These are phyloP conservation scores for Armadillidium nasatum DNA, from an alignment of 1,140 invertebrate species.

Conservation along the genomic window DNA sequence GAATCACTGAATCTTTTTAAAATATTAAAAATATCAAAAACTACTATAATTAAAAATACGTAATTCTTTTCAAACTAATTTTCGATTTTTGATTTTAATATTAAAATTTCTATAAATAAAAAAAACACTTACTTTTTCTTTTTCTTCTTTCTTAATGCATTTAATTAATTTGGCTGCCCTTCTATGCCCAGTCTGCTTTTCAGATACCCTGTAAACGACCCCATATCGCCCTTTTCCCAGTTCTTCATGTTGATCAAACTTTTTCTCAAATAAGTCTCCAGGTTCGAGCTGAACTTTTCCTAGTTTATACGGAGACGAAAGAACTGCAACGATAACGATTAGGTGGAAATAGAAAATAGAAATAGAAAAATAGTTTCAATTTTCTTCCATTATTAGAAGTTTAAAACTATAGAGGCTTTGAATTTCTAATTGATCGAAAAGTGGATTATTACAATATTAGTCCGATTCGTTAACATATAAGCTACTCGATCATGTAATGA, in stretches of 20 bases:
- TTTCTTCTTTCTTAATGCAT: constrained; percentile 72
- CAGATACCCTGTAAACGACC: constrained; percentile 66
- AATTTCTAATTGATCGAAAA: too few relatives aligned
- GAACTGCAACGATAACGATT: constrained; percentile 26
- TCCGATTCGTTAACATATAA: too few relatives aligned
- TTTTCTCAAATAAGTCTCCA: constrained; percentile 56
- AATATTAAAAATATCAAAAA: too few relatives aligned
- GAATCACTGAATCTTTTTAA: too few relatives aligned
- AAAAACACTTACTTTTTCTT: constrained; percentile 62
- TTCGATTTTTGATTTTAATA: too few relatives aligned
- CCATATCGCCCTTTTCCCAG: constrained; percentile 78
- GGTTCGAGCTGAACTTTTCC: constrained; percentile 52
- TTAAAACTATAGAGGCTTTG: neutral
- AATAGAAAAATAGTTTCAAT: constrained; percentile 18
- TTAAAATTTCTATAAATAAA: too few relatives aligned
- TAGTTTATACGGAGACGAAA: constrained; percentile 28
- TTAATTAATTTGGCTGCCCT: constrained; percentile 89
- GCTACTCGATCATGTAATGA: too few relatives aligned
- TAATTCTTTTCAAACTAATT: too few relatives aligned
- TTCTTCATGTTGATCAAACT: constrained; percentile 64
- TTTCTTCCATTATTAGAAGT: too few relatives aligned
- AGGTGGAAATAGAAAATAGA: constrained; percentile 21
- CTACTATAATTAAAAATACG: too few relatives aligned
- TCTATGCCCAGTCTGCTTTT: constrained; percentile 63
- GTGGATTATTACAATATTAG: too few relatives aligned